Evolutionary conservation across 2,113 vertebrate genomes (phyloP), one percentile per base, ranked within the genome.

Genomic region (Gila orcuttii): DNA sequence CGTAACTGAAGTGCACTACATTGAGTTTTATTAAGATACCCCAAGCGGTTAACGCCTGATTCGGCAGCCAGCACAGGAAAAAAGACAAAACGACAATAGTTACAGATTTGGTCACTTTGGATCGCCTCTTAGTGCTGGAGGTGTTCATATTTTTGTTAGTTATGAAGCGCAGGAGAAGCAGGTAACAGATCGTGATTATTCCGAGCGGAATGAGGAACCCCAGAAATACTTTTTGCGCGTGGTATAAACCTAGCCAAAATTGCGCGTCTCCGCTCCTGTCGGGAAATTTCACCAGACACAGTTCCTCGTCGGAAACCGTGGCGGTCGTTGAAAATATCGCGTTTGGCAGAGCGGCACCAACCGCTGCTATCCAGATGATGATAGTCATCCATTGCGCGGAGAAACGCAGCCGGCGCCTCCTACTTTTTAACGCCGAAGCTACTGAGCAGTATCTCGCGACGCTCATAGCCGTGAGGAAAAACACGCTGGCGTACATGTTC

Each of bases 401-500:
- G 82, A 94, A 95, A 75, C 73, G 85, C 2, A 89, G 45, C 3
- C 92, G 92, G 33, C 94, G 91, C 50, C 94, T 87, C 79, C 93
- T 92, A 45, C 93, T 94, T 88, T 97, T 96, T 12, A 98, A 92
- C 45, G 97, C 97, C 0, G 96, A 98, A 64, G 97, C 97, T 47
- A 99, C 96, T 0, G 97, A 95, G 31, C 93, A 96, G 89, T 99
- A 99, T 28, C 97, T 91, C 69, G 96, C 96, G 81, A 97, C 95
- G 64, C 98, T 98, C 97, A 98, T 98, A n/a, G 97, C 96, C 0
- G 97, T 99, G 59, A 99, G 96, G 88, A 99, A 98, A 90, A 99
- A 99, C n/a, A 99, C 98, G 62, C 98, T 98, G 86, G 98, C 98
- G 10, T 98, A 98, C 98, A 99, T 99, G 91, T 98, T 99, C 95